Evolutionary conservation across 2,113 vertebrate species (phyloP).

Genomic region (Alectura lathami): DNA sequence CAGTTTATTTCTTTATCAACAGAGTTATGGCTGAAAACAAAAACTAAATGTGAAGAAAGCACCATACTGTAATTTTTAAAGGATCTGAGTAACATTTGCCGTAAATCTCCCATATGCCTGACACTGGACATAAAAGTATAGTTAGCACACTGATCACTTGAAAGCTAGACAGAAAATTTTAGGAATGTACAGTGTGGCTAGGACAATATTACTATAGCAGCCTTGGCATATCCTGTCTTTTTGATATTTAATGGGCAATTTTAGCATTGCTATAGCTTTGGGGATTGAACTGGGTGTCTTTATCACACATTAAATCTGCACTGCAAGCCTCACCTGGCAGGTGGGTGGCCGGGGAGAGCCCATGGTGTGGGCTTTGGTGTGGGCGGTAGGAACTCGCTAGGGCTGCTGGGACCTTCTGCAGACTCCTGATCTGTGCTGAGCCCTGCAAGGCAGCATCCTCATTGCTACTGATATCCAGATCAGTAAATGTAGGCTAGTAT

Average conservation of each 20-base stretch:
- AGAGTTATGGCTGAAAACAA: background rate
- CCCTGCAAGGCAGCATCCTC: background rate
- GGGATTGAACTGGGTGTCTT: background rate
- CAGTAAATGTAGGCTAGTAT: background rate
- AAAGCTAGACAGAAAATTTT: background rate
- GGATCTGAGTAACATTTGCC: background rate
- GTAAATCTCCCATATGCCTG: background rate
- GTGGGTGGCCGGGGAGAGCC: background rate
- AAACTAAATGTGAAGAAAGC: background rate
- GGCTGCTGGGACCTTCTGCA: background rate
- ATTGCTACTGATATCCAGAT: background rate
- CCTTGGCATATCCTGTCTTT: background rate
- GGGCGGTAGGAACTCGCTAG: background rate
- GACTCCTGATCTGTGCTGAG: background rate
- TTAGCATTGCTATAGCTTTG: background rate
- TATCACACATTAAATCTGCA: background rate
- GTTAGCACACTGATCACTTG: background rate
- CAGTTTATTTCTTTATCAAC: background rate
- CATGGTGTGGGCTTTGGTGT: background rate
- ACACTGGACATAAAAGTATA: background rate
- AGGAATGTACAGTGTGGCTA: background rate
- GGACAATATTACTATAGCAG: background rate
- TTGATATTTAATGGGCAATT: background rate
- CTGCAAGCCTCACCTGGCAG: background rate
- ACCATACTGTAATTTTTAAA: background rate